A percentile compares a stretch with the other conserved stretches of the same genome.
phyloP scores from a whole-genome alignment of 2,113 vertebrate genomes.

The Ahaetulla prasina region DNA sequence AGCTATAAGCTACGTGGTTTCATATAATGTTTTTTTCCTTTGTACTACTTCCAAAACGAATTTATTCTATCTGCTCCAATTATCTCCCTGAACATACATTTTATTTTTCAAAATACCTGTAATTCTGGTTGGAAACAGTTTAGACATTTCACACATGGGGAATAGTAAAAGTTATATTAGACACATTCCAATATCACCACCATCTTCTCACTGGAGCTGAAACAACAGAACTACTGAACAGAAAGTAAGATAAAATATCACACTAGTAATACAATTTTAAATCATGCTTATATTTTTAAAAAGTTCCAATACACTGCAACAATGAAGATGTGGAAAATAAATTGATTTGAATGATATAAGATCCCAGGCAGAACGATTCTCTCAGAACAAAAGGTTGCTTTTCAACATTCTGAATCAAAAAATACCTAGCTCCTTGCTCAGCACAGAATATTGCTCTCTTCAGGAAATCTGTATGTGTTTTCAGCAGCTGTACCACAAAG shows the following conservation, averaged over 20 bases:
- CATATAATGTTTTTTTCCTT: conserved; percentile 19
- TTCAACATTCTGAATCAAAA: background rate
- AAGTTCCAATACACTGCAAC: conserved; percentile 16
- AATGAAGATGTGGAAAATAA: conserved; percentile 7
- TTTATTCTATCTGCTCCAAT: conserved; percentile 27
- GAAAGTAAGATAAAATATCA: conserved; percentile 14
- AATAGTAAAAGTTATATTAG: conserved; percentile 16
- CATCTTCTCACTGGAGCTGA: background rate
- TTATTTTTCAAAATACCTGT: conserved; percentile 41
- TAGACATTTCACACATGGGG: background rate
- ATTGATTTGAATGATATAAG: conserved; percentile 26
- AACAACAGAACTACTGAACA: background rate
- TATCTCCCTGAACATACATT: conserved; percentile 24
- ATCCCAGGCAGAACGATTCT: conserved; percentile 17
- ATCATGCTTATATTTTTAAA: conserved; percentile 10
- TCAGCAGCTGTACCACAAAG: conserved; percentile 27
- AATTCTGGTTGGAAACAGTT: conserved; percentile 12
- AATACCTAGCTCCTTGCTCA: conserved; percentile 22
- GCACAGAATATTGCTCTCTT: conserved; percentile 22
- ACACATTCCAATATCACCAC: background rate
- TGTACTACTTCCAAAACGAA: conserved; percentile 2
- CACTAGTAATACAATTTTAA: background rate
- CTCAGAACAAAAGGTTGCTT: conserved; percentile 47
- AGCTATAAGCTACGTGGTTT: conserved; percentile 25
- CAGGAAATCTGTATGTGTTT: conserved; percentile 45